Evolutionary conservation across 2,888 invertebrate species (phyloP), one percentile per base, ranked within the genome.

Genomic region (Lasioglossum malachurum): DNA sequence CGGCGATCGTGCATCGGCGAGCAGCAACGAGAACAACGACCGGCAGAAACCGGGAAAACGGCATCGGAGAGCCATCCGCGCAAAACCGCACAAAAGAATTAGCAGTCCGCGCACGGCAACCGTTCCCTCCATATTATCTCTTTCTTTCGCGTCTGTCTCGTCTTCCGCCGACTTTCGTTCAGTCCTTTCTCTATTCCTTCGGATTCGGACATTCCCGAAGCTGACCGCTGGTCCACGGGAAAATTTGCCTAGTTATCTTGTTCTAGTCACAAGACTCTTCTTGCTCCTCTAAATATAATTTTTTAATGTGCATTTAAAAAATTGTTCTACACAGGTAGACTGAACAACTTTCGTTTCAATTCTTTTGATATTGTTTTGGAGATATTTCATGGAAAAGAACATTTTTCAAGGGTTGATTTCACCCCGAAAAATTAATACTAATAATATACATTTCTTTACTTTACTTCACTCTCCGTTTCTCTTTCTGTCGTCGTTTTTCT

Each of bases 21-120:
- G 49, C 75, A 86, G 53, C 82, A 64, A 77, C 82, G 82, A 60
- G 78, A 78, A 75, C 53, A 76, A 80, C 80, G 81, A 82, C 74
- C 46, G 75, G 53, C 53, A 53, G 53, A 23, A 53, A 53, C 53
- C 23, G 85, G 82, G 83, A 85, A 84, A 82, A 81, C 71, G 60
- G 79, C 84, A 79, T 80, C 75, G 73, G 73, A 78, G 53, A 78
- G 53, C 23, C 53, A 53, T 53, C 53, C 53, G 53, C 53, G 73
- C 74, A 80, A 91, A 91, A 90, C 90, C 90, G 87, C 91, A 91
- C 86, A 88, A 90, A 90, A 88, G 88, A 73, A 87, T 82, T 83
- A 38, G 71, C 83, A 57, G 76, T 82, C 74, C 76, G 31, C 73
- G 53, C 53, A 53, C 27, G 72, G 64, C 72, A 81, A 86, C 82